Percentiles rank a stretch among this genome's conserved stretches.
These are phyloP conservation scores for Pinna nobilis DNA, from an alignment of 1,140 invertebrate species.

Conservation along the genomic window DNA sequence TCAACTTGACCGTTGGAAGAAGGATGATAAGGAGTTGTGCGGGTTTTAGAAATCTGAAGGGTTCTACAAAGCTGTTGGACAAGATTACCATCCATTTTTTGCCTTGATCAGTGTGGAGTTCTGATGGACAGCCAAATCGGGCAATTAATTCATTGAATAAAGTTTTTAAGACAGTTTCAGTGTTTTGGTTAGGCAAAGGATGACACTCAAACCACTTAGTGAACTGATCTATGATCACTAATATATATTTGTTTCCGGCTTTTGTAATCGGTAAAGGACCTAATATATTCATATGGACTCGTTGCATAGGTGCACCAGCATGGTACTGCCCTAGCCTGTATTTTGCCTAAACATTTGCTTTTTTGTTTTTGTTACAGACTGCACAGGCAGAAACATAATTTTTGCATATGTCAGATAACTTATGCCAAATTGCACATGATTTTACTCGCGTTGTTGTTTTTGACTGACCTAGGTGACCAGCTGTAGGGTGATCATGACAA, in stretches of 20 bases:
- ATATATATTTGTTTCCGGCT: neutral
- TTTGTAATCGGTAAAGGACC: constrained; percentile 18
- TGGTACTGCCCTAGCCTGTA: constrained; percentile 10
- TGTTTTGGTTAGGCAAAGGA: constrained; percentile 21
- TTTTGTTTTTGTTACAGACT: constrained; percentile 13
- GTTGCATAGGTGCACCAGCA: constrained; percentile 9
- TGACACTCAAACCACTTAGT: constrained; percentile 31
- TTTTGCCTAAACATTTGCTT: neutral
- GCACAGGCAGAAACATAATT: neutral
- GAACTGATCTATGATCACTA: constrained; percentile 6
- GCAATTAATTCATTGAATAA: neutral
- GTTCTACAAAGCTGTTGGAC: constrained; percentile 11
- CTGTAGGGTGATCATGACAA: neutral
- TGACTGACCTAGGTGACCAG: constrained; percentile 13
- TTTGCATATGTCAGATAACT: neutral
- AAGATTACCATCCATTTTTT: constrained; percentile 8
- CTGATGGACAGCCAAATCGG: constrained; percentile 5
- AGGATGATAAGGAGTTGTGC: constrained; percentile 11
- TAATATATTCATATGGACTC: constrained; percentile 20
- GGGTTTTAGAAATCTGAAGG: constrained; percentile 15
- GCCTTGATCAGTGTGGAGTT: constrained; percentile 35
- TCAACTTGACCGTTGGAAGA: neutral
- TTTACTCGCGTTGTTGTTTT: neutral
- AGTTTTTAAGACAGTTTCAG: constrained; percentile 26
- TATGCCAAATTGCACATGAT: neutral